These are phyloP conservation scores for Dromococcyx pavoninus DNA, from an alignment of 2,797 vertebrate species.

Conservation along the genomic window DNA sequence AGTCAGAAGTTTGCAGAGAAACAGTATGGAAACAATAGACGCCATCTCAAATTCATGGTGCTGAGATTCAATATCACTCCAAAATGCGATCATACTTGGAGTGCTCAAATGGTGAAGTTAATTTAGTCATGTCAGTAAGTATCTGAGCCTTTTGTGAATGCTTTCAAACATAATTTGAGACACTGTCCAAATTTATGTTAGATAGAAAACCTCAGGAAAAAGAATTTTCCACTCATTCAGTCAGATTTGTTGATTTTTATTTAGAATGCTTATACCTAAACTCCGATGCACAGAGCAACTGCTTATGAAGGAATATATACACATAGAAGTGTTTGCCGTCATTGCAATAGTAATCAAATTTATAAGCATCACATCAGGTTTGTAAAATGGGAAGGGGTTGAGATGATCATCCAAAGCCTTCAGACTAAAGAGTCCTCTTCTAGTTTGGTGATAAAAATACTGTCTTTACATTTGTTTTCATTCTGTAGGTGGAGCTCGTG, in stretches of 20 bases:
- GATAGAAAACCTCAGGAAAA: background rate
- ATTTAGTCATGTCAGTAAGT: background rate
- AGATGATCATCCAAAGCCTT: background rate
- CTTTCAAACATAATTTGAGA: background rate
- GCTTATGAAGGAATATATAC: background rate
- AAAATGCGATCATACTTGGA: background rate
- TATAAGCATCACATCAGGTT: background rate
- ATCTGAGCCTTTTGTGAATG: background rate
- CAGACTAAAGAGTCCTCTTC: background rate
- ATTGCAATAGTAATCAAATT: background rate
- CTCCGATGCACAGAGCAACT: background rate
- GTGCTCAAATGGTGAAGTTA: background rate
- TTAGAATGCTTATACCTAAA: background rate
- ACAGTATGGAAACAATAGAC: background rate
- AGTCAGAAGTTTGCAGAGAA: background rate
- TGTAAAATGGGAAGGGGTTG: background rate
- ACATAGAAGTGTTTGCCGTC: background rate
- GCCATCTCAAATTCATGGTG: background rate
- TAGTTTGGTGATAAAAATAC: background rate
- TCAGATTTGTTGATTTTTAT: background rate
- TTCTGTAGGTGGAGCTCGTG: conserved; percentile 75
- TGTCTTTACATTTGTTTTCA: background rate
- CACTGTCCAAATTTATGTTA: background rate
- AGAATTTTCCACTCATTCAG: background rate
- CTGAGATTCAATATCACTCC: background rate